Base-by-base conservation (phyloP, 2,888 invertebrate species). In the Calameuta idolon region DNA sequence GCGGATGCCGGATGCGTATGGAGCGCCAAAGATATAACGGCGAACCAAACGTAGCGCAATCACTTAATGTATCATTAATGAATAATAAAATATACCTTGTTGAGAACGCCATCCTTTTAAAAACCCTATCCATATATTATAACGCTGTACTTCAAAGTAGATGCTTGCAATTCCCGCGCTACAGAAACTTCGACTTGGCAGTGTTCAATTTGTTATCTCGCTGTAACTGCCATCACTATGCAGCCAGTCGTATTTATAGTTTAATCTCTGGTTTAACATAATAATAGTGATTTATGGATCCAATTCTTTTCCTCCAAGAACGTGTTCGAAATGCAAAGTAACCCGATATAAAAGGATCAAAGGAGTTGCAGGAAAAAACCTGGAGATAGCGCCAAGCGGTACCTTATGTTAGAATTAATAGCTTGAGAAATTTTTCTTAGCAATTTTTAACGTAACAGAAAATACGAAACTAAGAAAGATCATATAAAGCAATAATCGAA, bases 1-100 rank as follows among this genome's bases (percentile, higher is more conserved):
- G 91, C 94, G 99, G 90, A 98, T 99, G 98, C 99, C 99, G 1
- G 99, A 99, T 93, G 99, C 99, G 4, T 99, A 98, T 93, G 99
- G 99, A 69, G 98, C 98, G 75, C 97, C 97, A 0, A 96, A 95
- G 91, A 92, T 89, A 85, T 92, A 86, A 87, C 12, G 5, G 55
- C 9, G 55, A 55, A 23, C 5, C 9, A 23, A 55, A 23, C 23
- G 2, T 2, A 23, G 55, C 55, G 55, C 55, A 71, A 71, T 31
- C 9, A 71, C 31, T 33, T 71, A 71, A 71, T 71, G 71, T 71
- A 71, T 9, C 71, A 34, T 34, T 71, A 71, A 31, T 31, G 71
- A 33, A 71, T 71, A 71, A 71, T 71, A 71, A 71, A 71, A 34
- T 31, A 34, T 71, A 31, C 33, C 31, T 33, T 31, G 15, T 71